phyloP scores from a whole-genome alignment of 2,113 vertebrate genomes.

The Chloroceryle aenea region DNA sequence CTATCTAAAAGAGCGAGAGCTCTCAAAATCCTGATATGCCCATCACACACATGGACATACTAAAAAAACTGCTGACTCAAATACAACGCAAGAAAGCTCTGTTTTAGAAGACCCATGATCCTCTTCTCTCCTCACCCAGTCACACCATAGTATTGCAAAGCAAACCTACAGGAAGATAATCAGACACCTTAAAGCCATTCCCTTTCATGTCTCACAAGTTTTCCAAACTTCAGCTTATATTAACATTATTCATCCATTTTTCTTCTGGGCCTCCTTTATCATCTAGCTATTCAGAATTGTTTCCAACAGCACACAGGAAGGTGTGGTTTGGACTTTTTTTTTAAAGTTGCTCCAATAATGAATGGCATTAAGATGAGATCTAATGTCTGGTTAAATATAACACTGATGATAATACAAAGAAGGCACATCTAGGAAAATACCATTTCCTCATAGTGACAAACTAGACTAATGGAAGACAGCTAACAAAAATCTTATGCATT shows the following conservation, averaged over 20 bases:
- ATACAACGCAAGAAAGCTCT: neutral
- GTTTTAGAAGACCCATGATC: neutral
- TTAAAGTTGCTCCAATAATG: neutral
- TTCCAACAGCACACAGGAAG: neutral
- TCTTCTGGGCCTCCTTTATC: neutral
- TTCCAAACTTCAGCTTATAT: neutral
- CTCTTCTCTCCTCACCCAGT: neutral
- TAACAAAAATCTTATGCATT: neutral
- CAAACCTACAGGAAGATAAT: neutral
- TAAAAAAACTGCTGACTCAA: neutral
- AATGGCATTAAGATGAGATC: neutral
- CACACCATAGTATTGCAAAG: neutral
- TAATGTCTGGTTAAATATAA: neutral
- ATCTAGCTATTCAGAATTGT: neutral
- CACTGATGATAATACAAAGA: neutral
- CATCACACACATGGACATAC: neutral
- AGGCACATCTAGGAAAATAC: neutral
- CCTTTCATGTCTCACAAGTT: neutral
- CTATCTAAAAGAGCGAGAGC: neutral
- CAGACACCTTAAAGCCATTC: neutral
- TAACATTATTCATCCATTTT: neutral
- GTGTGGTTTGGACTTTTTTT: neutral
- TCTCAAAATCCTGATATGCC: neutral
- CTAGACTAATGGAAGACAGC: neutral
- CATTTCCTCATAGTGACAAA: neutral